phyloP scores from a whole-genome alignment of 1,140 invertebrate genomes.

The Heliconius eleuchia region DNA sequence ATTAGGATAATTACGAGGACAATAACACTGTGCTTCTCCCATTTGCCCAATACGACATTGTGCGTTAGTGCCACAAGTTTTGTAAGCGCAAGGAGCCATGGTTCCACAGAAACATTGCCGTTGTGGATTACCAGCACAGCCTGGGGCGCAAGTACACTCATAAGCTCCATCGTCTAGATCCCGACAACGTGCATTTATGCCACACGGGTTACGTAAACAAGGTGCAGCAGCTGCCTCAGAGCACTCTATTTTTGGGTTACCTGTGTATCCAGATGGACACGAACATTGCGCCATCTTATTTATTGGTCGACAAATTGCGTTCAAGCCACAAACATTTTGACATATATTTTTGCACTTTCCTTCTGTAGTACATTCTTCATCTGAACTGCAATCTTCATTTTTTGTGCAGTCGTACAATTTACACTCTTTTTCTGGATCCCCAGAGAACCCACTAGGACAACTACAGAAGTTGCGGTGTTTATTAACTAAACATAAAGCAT shows the following conservation, averaged over 20 bases:
- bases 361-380: slow-evolving; percentile 88
- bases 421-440: slow-evolving; percentile 88
- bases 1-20: slow-evolving; percentile 89
- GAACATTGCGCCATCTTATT: slow-evolving; percentile 89
- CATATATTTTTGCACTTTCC: slow-evolving; percentile 93
- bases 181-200: slow-evolving; percentile 90
- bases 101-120: slow-evolving; percentile 89
- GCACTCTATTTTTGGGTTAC: slow-evolving; percentile 91
- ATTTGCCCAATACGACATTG: slow-evolving; percentile 87
- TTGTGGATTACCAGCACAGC: slow-evolving; percentile 91
- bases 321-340: slow-evolving; percentile 89
- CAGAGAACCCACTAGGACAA: slow-evolving; percentile 91
- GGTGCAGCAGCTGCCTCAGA: slow-evolving; percentile 84
- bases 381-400: slow-evolving; percentile 89
- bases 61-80: slow-evolving; percentile 91
- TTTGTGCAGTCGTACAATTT: slow-evolving; percentile 88
- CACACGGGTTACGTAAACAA: slow-evolving; percentile 90
- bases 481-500: slow-evolving; percentile 88
- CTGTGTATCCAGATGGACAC: slow-evolving; percentile 92
- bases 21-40: slow-evolving; percentile 89
- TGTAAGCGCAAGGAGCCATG: slow-evolving; percentile 86
- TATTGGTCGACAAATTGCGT: slow-evolving; percentile 92
- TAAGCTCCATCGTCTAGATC: slow-evolving; percentile 87
- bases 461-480: slow-evolving; percentile 91
- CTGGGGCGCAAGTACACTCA: slow-evolving; percentile 89